Conservation (phyloP, 2,888 invertebrate genomes). For the Rhingia campestris region DNA sequence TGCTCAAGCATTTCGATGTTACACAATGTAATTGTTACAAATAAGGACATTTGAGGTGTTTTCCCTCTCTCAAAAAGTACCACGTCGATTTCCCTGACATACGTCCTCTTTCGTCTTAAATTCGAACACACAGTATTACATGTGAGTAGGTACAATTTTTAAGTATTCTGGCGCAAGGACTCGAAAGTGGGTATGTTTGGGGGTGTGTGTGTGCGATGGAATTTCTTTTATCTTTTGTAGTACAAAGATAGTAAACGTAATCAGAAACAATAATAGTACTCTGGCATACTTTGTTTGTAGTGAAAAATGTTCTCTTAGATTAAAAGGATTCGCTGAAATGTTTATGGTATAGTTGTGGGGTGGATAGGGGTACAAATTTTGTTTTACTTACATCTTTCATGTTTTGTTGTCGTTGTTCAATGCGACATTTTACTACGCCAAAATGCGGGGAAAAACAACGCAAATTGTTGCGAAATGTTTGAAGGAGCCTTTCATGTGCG, state of each 20-base stretch:
- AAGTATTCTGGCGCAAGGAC: not conserved
- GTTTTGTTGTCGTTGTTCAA: not conserved
- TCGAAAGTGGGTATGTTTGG: not conserved
- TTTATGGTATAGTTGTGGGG: conserved; percentile 34
- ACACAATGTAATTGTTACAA: conserved; percentile 23
- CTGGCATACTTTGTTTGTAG: conserved; percentile 17
- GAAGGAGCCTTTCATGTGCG: conserved; percentile 36
- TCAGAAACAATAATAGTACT: conserved; percentile 16
- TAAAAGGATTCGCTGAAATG: conserved; percentile 69
- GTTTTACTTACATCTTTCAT: not conserved
- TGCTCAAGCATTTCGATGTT: not conserved
- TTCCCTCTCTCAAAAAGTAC: not conserved
- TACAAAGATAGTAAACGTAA: conserved; percentile 5
- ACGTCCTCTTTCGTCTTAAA: not conserved
- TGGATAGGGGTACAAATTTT: conserved; percentile 6
- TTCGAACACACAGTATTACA: conserved; percentile 19
- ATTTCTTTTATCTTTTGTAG: conserved; percentile 11
- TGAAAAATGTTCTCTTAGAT: conserved; percentile 44
- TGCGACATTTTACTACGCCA: conserved; percentile 40
- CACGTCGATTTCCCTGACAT: no score
- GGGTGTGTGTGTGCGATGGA: not conserved
- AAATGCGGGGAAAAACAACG: conserved; percentile 42
- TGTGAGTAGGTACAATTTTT: not conserved
- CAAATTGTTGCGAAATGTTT: conserved; percentile 52
- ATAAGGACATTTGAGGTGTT: conserved; percentile 17